Evolutionary conservation across 1,140 invertebrate species (phyloP).

Genomic region (Nilaparvata lugens): DNA sequence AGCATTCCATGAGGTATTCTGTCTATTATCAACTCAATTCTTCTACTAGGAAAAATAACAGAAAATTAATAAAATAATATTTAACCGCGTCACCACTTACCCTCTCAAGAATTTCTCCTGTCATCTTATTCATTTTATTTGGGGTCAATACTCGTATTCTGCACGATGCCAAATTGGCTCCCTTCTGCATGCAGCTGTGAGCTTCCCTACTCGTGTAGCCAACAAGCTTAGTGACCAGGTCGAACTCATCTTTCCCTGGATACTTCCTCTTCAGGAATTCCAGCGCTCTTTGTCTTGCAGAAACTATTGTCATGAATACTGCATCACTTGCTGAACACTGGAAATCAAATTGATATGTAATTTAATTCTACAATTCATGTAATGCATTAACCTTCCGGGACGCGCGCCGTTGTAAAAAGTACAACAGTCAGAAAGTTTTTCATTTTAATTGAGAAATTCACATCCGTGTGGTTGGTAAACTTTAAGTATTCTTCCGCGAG

Average conservation of each 20-base stretch:
- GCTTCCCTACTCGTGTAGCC: slow-evolving; percentile 72
- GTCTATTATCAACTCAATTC: too few relatives aligned
- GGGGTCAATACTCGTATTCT: slow-evolving; percentile 81
- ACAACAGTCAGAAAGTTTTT: too few relatives aligned
- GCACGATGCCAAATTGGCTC: slow-evolving; percentile 82
- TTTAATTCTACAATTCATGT: too few relatives aligned
- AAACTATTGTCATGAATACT: slow-evolving; percentile 72
- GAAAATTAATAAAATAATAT: too few relatives aligned
- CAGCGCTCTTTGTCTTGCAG: slow-evolving; percentile 66
- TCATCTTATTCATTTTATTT: slow-evolving; percentile 68
- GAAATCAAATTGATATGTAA: background rate
- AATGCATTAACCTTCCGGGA: too few relatives aligned
- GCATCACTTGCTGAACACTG: slow-evolving; percentile 77
- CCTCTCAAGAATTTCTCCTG: slow-evolving; percentile 57
- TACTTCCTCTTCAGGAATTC: slow-evolving; percentile 27
- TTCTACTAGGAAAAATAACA: too few relatives aligned
- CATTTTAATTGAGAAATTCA: too few relatives aligned
- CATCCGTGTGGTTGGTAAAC: too few relatives aligned
- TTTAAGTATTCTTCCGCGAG: too few relatives aligned
- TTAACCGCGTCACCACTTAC: too few relatives aligned
- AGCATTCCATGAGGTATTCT: too few relatives aligned
- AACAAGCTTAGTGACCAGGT: slow-evolving; percentile 74
- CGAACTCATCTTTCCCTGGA: slow-evolving; percentile 29
- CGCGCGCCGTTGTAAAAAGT: too few relatives aligned
- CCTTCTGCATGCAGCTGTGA: slow-evolving; percentile 91